Evolutionary conservation across 2,888 invertebrate species (phyloP).

Genomic region (Tetanocera ferruginea): DNA sequence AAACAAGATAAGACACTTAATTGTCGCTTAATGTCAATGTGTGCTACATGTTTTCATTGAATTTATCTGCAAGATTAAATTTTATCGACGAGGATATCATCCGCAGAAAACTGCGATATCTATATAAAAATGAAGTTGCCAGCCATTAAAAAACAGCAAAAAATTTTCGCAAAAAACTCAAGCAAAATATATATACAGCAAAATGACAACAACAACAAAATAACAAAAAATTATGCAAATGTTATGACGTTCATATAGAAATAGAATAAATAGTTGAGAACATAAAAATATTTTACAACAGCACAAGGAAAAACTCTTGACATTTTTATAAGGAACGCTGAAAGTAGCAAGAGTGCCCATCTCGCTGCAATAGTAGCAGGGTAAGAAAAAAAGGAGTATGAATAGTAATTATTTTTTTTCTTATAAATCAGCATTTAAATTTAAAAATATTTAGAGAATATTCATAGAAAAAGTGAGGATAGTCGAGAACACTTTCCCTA

Average conservation of each 20-base stretch:
- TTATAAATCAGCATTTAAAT: too few species aligned
- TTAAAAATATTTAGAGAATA: too few species aligned
- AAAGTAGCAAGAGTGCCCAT: not conserved
- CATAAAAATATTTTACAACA: constrained; percentile 60
- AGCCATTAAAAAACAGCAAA: constrained; percentile 40
- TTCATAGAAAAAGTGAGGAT: too few species aligned
- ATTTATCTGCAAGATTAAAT: constrained; percentile 67
- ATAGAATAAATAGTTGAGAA: constrained; percentile 22
- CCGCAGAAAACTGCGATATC: constrained; percentile 50
- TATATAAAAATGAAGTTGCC: constrained; percentile 23
- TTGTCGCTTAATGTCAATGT: constrained; percentile 68
- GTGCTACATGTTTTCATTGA: constrained; percentile 66
- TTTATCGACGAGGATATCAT: constrained; percentile 64
- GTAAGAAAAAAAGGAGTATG: too few species aligned
- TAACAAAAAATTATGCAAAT: constrained; percentile 54
- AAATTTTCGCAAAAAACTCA: constrained; percentile 6
- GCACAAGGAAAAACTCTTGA: constrained; percentile 35
- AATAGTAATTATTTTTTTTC: too few species aligned
- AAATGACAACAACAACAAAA: not conserved
- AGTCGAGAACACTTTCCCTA: not conserved
- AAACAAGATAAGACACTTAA: constrained; percentile 57
- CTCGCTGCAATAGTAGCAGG: not conserved
- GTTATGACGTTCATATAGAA: constrained; percentile 55
- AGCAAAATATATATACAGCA: constrained; percentile 11
- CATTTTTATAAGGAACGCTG: not conserved